Evolutionary conservation across 2,888 invertebrate species (phyloP).

Genomic region (Scaptomyza caliginosa): DNA sequence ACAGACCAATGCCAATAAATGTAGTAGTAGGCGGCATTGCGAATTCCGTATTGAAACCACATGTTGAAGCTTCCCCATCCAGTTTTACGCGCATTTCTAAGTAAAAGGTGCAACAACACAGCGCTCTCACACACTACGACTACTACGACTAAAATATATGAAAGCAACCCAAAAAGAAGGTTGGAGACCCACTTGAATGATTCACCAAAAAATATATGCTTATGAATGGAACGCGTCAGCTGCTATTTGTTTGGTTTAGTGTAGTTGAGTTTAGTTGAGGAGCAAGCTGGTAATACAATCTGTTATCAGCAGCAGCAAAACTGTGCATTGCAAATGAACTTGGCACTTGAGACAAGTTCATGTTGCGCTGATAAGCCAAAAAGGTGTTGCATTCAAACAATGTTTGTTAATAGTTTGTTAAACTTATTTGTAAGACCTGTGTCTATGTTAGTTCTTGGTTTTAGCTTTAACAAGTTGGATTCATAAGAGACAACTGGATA

Average conservation of each 20-base stretch:
- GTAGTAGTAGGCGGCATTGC: constrained; percentile 51
- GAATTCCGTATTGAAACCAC: constrained; percentile 67
- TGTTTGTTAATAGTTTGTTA: constrained; percentile 1
- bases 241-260: constrained; percentile 39
- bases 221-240: constrained; percentile 44
- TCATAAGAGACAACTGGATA: too few species aligned
- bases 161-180: constrained; percentile 17
- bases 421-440: not conserved
- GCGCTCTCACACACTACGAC: not conserved
- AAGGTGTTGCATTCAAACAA: constrained; percentile 1
- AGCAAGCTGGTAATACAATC: constrained; percentile 24
- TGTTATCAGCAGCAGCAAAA: constrained; percentile 40
- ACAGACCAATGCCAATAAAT: constrained; percentile 47
- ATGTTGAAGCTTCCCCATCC: constrained; percentile 64
- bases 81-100: constrained; percentile 75
- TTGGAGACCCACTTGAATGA: constrained; percentile 53
- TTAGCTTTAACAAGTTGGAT: too few species aligned
- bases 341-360: constrained; percentile 62
- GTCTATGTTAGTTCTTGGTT: too few species aligned
- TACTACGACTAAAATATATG: constrained; percentile 24
- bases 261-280: too few species aligned
- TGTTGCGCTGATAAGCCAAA: constrained; percentile 27
- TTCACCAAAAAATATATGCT: constrained; percentile 58
- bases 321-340: constrained; percentile 35
- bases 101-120: constrained; percentile 59